These are phyloP conservation scores for Antennarius maculatus DNA, from an alignment of 2,797 vertebrate species.

Conservation along the genomic window DNA sequence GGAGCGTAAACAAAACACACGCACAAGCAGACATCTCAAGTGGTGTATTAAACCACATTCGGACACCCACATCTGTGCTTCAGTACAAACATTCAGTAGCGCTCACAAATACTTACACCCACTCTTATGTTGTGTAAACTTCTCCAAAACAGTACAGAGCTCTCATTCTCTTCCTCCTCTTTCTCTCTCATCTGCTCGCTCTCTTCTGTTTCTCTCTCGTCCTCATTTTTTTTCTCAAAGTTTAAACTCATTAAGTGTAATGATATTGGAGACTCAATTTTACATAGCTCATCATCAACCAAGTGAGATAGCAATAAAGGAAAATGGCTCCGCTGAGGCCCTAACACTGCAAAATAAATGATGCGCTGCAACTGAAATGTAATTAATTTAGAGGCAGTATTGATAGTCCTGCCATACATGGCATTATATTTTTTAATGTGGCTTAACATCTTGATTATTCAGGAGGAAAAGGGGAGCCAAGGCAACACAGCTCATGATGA, in stretches of 20 bases:
- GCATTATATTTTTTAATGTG: slow-evolving; percentile 98
- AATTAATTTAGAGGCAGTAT: slow-evolving; percentile 99
- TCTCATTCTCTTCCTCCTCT: slow-evolving; percentile 42
- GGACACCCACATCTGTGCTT: slow-evolving; percentile 73
- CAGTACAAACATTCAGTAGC: slow-evolving; percentile 71
- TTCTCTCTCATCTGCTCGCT: slow-evolving; percentile 23
- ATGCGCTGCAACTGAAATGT: slow-evolving; percentile 98
- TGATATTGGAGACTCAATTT: slow-evolving; percentile 97
- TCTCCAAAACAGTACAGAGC: slow-evolving; percentile 58
- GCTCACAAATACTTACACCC: slow-evolving; percentile 72
- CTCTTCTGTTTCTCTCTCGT: slow-evolving; percentile 46
- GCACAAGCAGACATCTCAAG: slow-evolving; percentile 41
- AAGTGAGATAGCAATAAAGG: slow-evolving; percentile 97
- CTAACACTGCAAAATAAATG: slow-evolving; percentile 96
- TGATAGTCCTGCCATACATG: slow-evolving; percentile 98
- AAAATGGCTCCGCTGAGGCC: slow-evolving; percentile 97
- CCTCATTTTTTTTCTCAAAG: slow-evolving; percentile 77
- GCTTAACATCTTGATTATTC: slow-evolving; percentile 96
- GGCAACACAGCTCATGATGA: slow-evolving; percentile 73
- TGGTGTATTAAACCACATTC: slow-evolving; percentile 65
- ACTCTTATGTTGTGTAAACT: slow-evolving; percentile 73
- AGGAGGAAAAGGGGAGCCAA: slow-evolving; percentile 62
- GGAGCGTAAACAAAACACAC: slow-evolving; percentile 22
- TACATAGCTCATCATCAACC: slow-evolving; percentile 96
- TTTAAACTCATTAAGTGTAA: slow-evolving; percentile 96